Evolutionary conservation across 1,140 invertebrate species (phyloP).

Genomic region (Calliphora vicina): DNA sequence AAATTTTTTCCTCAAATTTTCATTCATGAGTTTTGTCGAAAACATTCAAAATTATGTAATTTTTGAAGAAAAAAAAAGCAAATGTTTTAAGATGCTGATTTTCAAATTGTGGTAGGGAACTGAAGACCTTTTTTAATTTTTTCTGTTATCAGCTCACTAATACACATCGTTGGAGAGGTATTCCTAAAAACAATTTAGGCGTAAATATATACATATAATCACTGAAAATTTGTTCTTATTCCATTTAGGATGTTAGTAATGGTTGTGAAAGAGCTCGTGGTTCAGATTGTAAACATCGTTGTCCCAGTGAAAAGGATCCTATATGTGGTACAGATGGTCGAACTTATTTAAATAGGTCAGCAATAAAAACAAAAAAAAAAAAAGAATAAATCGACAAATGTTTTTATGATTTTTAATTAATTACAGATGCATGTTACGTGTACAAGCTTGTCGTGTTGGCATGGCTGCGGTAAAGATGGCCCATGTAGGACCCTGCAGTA

Average conservation of each 20-base stretch:
- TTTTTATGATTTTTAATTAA: background rate
- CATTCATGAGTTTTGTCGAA: no score
- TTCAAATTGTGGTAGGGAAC: no score
- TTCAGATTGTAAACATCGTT: slow-evolving; percentile 80
- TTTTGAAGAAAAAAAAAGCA: no score
- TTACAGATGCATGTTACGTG: slow-evolving; percentile 82
- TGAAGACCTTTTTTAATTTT: no score
- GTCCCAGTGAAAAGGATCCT: slow-evolving; percentile 81
- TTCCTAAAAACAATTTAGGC: no score
- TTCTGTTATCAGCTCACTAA: no score
- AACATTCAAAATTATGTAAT: no score
- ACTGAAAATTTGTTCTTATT: background rate
- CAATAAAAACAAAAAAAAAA: background rate
- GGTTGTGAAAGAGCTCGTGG: slow-evolving; percentile 72
- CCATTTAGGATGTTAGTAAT: slow-evolving; percentile 39
- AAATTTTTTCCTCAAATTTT: no score
- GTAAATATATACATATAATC: no score
- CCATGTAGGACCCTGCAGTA: slow-evolving; percentile 86
- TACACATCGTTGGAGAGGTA: no score
- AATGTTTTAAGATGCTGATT: no score
- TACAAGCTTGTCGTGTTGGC: slow-evolving; percentile 73
- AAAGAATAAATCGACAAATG: background rate
- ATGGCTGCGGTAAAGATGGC: slow-evolving; percentile 70
- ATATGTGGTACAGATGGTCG: slow-evolving; percentile 90
- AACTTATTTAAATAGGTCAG: slow-evolving; percentile 80